Base-by-base conservation (phyloP, 1,140 invertebrate genomes). In the Lasioglossum baleicum region DNA sequence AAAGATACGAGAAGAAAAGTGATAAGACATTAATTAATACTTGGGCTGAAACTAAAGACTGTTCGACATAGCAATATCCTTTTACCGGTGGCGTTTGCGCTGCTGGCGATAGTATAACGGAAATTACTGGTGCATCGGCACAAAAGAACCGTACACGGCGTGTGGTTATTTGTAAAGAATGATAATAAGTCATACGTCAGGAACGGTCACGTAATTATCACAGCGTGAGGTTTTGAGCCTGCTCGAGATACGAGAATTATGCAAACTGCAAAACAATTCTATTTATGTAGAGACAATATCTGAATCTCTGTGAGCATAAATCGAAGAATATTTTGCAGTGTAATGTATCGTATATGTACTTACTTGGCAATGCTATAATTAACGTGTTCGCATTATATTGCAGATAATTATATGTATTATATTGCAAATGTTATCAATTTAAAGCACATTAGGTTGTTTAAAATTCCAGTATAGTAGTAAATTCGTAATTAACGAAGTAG, bases 91-190 rank as follows among this genome's bases (percentile, higher is more conserved):
- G 20, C 15, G 17, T 7, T 66, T 66, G 17, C 8, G 75, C 56
- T 72, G 31, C 10, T 35, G 70, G 20, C 63, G 40, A 80, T 81
- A 65, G 15, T 20, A 51, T 42, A n/a, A 31, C 48, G 26, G 68
- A 83, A 84, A 83, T 83, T 84, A 51, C 65, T 15, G 48, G 40
- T 70, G 79, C 79, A 80, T 82, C n/a, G 68, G 67, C 22, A 56
- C 40, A 68, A 42, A 85, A 75, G 35, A 58, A 53, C 56, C 63
- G 42, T 42, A 51, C 63, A 42, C 11, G 42, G 42, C 13, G 7
- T 26, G 31, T 26, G 44, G 51, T 51, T 63, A 40, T 26, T 51
- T 44, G 13, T 68, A 35, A 15, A 35, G 35, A n/a, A 51, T 53
- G 73, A 84, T 84, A 83, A 80, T 61, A 20, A 81, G 72, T 20